A percentile compares a stretch with the other conserved stretches of the same genome.
Evolutionary conservation across 2,797 vertebrate genomes (phyloP).

Genomic region (Rhynchotus rufescens): DNA sequence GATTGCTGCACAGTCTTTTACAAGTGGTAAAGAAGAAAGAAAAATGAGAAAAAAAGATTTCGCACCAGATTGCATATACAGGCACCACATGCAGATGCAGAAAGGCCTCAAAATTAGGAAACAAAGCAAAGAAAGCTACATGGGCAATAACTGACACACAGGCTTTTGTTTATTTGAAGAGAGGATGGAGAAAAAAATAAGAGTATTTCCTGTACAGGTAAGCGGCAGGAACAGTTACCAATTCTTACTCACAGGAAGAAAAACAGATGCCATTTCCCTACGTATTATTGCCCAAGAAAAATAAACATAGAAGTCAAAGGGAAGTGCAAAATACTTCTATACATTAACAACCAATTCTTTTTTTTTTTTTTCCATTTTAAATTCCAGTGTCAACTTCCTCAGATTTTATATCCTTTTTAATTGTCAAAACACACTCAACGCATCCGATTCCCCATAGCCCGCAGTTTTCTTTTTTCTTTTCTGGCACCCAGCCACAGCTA

Average conservation of each 20-base stretch:
- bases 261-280: constrained; percentile 55
- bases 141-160: constrained; percentile 23
- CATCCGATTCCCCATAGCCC: background rate
- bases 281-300: constrained; percentile 37
- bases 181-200: background rate
- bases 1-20: background rate
- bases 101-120: constrained; percentile 43
- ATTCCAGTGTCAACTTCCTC: constrained; percentile 35
- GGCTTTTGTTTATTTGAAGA: background rate
- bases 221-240: constrained; percentile 50
- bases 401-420: constrained; percentile 29
- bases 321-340: constrained; percentile 52
- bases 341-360: constrained; percentile 43
- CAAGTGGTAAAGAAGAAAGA: rapidly evolving
- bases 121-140: background rate
- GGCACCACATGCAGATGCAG: background rate
- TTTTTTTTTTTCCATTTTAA: constrained; percentile 8
- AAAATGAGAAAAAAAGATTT: background rate
- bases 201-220: constrained; percentile 67
- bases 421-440: constrained; percentile 14
- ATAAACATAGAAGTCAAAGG: constrained; percentile 54
- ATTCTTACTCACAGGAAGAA: constrained; percentile 57
- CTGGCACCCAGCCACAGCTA: background rate
- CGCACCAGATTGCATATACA: constrained; percentile 25
- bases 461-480: background rate